phyloP scores from a whole-genome alignment of 2,797 vertebrate genomes.

The Distichodus sexfasciatus region DNA sequence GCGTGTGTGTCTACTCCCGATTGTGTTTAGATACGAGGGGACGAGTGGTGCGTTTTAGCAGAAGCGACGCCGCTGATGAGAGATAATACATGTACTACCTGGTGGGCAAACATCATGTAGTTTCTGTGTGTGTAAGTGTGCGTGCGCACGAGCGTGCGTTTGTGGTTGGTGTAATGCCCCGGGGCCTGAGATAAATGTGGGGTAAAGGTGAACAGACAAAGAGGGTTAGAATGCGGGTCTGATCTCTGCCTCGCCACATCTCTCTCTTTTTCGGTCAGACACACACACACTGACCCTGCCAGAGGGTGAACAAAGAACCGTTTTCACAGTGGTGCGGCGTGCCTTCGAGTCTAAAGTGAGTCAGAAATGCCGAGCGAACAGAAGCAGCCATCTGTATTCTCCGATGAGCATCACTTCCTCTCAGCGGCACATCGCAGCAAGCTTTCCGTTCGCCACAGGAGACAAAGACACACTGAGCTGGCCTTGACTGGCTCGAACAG shows the following conservation, averaged over 20 bases:
- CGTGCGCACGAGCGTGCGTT: background rate
- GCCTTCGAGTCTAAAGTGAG: slow-evolving; percentile 21
- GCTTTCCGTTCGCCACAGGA: background rate
- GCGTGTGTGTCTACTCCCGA: too few relatives aligned
- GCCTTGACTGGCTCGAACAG: background rate
- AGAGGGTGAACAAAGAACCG: slow-evolving; percentile 39
- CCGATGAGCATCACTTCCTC: background rate
- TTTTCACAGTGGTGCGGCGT: slow-evolving; percentile 25
- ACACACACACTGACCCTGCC: background rate
- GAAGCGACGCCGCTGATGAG: too few relatives aligned
- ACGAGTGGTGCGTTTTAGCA: too few relatives aligned
- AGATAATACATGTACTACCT: too few relatives aligned
- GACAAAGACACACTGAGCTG: background rate
- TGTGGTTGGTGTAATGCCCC: background rate
- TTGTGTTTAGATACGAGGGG: too few relatives aligned
- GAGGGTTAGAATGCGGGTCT: slow-evolving; percentile 21
- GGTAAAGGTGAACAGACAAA: slow-evolving; percentile 66
- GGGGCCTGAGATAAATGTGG: slow-evolving; percentile 49
- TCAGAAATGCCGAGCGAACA: slow-evolving; percentile 35
- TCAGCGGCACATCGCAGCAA: background rate
- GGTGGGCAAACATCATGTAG: background rate
- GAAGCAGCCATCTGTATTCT: slow-evolving; percentile 9
- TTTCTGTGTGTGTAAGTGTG: background rate
- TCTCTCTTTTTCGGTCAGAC: slow-evolving; percentile 6
- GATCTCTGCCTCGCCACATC: background rate